Percentiles rank a stretch among this genome's conserved stretches.
Conservation (phyloP, 2,888 invertebrate species). For the Metallyticus violacea region DNA sequence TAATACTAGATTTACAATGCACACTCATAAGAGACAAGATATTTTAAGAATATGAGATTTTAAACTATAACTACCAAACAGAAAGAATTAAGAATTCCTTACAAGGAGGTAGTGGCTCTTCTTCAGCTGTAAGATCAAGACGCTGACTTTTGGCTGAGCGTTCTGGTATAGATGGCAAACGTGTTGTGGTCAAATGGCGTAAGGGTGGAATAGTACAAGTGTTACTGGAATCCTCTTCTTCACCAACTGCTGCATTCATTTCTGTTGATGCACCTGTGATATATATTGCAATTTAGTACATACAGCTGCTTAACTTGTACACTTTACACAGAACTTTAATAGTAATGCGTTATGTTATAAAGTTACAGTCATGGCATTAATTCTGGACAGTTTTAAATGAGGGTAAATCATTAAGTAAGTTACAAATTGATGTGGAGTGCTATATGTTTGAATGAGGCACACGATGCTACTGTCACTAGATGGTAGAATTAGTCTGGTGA, state of each 20-base stretch:
- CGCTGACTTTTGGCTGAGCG: slow-evolving; percentile 57
- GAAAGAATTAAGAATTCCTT: slow-evolving; percentile 46
- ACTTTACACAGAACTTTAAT: neutral
- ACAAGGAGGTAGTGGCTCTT: slow-evolving; percentile 86
- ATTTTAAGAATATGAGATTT: too few relatives aligned
- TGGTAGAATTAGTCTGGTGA: too few relatives aligned
- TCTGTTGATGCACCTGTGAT: slow-evolving; percentile 22
- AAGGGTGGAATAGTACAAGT: slow-evolving; percentile 50
- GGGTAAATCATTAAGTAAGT: too few relatives aligned
- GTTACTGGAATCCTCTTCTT: neutral
- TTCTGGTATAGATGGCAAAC: slow-evolving; percentile 80
- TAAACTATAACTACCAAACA: too few relatives aligned
- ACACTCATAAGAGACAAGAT: too few relatives aligned
- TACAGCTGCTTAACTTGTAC: neutral
- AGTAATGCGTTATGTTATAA: too few relatives aligned
- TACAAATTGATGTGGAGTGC: too few relatives aligned
- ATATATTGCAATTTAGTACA: neutral
- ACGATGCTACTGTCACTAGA: too few relatives aligned
- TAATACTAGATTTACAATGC: too few relatives aligned
- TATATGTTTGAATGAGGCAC: too few relatives aligned
- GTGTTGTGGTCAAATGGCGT: slow-evolving; percentile 68
- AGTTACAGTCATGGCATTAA: too few relatives aligned
- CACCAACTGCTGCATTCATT: slow-evolving; percentile 41
- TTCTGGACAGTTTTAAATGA: too few relatives aligned
- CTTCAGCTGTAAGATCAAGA: slow-evolving; percentile 54